Evolutionary conservation across 2,113 vertebrate genomes (phyloP), one percentile per base, ranked within the genome.

Genomic region (Poecilia latipinna): DNA sequence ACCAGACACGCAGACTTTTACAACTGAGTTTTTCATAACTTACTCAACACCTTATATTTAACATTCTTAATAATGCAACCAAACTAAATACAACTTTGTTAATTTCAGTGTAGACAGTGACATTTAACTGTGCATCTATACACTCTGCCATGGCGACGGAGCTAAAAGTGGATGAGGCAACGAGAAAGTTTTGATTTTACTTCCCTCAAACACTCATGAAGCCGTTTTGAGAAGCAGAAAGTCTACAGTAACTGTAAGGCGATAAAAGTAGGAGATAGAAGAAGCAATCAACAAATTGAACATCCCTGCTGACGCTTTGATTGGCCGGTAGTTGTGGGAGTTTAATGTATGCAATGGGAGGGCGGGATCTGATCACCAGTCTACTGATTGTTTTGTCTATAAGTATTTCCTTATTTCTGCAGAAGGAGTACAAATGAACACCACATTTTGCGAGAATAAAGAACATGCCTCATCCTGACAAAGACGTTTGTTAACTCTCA

Each of bases 401-500:
- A 75, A 81, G 60, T 68, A 29, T 29, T 13, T 31, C 68, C 66
- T 33, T 65, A 80, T 71, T 74, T 69, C 65, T 79, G 70, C 75
- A 77, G 65, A 82, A 86, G 80, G 66, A 65, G 79, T 82, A 70
- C 64, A 79, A 78, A 89, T 80, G 68, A 90, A 87, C 65, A 54
- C 67, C 31, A 17, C 39, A 51, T 68, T 77, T 71, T 85, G 86
- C 77, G 73, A 73, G 82, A 85, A 88, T 83, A 84, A 26, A 82
- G 65, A 74, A 78, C 68, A 75, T 84, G 82, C 65, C 76, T 81
- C 81, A 77, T 83, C 32, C 79, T 44, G 85, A 86, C 83, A 83
- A 72, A 80, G 71, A 82, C 75, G 80, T 80, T 77, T 83, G 83
- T 89, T 86, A 86, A 88, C 78, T 72, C 37, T 84, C 82, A 78